Base-by-base conservation (phyloP, 2,113 vertebrate species). In the Python bivittatus region DNA sequence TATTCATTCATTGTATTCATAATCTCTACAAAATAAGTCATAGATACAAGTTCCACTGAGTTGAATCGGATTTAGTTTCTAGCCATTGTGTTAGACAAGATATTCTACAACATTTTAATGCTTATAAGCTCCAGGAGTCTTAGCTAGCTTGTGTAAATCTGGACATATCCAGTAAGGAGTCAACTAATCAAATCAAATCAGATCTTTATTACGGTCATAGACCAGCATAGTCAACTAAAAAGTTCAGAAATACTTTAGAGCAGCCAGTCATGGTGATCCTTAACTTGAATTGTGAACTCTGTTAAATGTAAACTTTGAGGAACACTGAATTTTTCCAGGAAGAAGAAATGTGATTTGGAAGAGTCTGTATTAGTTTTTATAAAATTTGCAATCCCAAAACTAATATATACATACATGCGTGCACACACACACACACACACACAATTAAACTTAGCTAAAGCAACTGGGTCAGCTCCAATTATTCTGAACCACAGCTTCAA, bases 241-340 rank as follows among this genome's bases (percentile, higher is more conserved):
- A 95, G 91, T 64, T 90, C 89, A 93, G 91, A 92, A 95, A 94
- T 94, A 90, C 95, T 92, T 53, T 93, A 84, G 93, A 93, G 93
- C 93, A 95, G 89, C 84, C 0, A 3, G 90, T 95, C 38, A 90
- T 83, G 38, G 0, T 92, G 94, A 88, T 61, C 86, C 92, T 44
- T 2, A 89, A 93, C 86, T 88, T 93, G 7, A 94, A 91, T 88
- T 93, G 68, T 60, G 92, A 94, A 1, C 38, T 91, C 33, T 83
- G 92, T 88, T 0, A 27, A 85, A 79, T 92, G 60, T 88, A 92
- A 92, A 93, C 93, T 89, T 92, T 93, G 48, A 93, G 95, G 94
- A 96, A 94, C 91, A 90, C 86, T 23, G n/a, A 86, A 94, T 88
- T 86, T 72, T 20, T 86, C 11, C 53, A 79, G 91, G 88, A 93